Base-by-base conservation (phyloP, 2,888 invertebrate species). In the Buathra laborator region DNA sequence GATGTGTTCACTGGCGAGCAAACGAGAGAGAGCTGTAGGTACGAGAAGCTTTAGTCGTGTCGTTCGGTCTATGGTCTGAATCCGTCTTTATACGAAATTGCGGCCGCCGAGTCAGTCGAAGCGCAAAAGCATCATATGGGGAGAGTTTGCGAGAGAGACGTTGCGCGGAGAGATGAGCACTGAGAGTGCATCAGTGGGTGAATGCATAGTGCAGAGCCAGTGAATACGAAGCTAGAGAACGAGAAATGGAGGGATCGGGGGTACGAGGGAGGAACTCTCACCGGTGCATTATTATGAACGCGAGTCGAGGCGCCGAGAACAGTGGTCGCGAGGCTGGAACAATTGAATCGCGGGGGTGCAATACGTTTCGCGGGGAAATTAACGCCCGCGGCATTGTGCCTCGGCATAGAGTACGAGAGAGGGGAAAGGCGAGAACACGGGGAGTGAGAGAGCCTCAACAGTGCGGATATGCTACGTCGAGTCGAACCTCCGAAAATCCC, bases 361-460 rank as follows among this genome's bases (percentile, higher is more conserved):
- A 92, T 93, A 91, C 90, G 91, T 92, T 93, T 92, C 92, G 92
- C 88, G 90, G 91, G 87, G 89, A 92, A 93, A 93, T 93, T 93
- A 93, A 92, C 93, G 92, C 93, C 91, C 89, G 91, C 89, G 90
- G 93, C 88, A 92, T 91, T 92, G 91, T 90, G 88, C 59, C 59
- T 12, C 32, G 32, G 32, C 29, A 29, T 6, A 6, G 32, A 24
- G 29, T 14, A 5, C 14, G 32, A 5, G 14, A 10, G 29, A 59
- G 43, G 43, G 53, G 48, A 59, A 32, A 70, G 44, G 72, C 66
- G 75, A 78, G 75, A 66, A 70, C 64, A 70, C 62, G 67, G 74
- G 74, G 78, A 37, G 37, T 70, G 71, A 64, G 62, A 32, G 48
- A 32, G 46, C 32, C 46, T 46, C 29, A 48, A 32, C 32, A 29